Conservation (phyloP, 2,113 vertebrate species). For the Apteryx mantelli region DNA sequence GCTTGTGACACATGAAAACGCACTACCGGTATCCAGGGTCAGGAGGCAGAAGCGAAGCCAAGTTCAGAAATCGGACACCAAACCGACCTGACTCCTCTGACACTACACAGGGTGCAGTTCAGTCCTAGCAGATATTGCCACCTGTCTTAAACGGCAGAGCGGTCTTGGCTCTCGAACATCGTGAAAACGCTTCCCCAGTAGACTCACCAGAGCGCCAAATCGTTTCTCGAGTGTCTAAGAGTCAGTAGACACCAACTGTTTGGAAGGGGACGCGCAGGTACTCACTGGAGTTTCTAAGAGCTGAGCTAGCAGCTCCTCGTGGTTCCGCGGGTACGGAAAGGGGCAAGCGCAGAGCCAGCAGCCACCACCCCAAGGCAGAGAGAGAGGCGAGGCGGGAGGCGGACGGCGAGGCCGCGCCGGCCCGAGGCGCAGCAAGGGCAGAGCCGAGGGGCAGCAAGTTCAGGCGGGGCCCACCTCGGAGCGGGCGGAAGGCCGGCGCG, state of each 20-base stretch:
- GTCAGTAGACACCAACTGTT: not conserved
- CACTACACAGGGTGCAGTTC: not conserved
- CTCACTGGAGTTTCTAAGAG: not conserved
- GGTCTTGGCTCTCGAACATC: fast-evolving
- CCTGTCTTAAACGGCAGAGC: not conserved
- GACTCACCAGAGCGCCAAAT: not conserved
- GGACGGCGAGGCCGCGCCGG: not conserved
- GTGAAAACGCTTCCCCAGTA: not conserved
- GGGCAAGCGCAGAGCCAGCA: not conserved
- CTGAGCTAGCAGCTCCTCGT: not conserved
- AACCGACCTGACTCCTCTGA: not conserved
- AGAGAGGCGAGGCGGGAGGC: not conserved
- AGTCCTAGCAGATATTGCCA: not conserved
- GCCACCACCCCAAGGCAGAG: not conserved
- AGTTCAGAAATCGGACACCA: slow-evolving; percentile 38
- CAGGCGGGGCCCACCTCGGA: too few species aligned
- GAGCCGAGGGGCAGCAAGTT: fast-evolving
- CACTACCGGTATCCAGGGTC: not conserved
- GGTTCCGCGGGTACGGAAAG: not conserved
- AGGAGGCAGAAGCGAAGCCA: not conserved
- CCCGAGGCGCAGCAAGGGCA: fast-evolving
- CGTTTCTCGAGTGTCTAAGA: not conserved
- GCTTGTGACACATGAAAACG: not conserved
- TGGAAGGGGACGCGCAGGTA: not conserved
- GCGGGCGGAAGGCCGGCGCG: too few species aligned